phyloP scores from a whole-genome alignment of 2,113 vertebrate genomes.

The Rattus rattus region DNA sequence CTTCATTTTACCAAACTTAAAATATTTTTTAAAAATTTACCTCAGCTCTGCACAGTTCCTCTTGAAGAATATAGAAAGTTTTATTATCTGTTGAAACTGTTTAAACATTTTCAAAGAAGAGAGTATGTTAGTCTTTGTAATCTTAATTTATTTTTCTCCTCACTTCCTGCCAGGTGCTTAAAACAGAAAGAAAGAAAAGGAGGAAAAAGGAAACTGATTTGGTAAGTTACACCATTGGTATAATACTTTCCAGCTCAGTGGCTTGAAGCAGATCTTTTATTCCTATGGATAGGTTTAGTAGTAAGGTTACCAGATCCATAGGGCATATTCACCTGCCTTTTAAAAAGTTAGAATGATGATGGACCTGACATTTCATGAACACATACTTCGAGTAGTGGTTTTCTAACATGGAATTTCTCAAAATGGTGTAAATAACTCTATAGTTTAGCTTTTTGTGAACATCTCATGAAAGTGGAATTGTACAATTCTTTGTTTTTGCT shows the following conservation, averaged over 20 bases:
- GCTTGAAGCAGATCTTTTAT: constrained; percentile 10
- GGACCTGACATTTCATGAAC: neutral
- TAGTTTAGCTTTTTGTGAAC: neutral
- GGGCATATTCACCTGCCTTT: neutral
- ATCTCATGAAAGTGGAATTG: neutral
- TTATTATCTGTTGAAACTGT: constrained; percentile 24
- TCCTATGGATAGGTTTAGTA: constrained; percentile 50
- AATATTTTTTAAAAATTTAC: constrained; percentile 25
- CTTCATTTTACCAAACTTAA: neutral
- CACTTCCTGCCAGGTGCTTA: constrained; percentile 85
- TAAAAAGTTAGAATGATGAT: constrained; percentile 40
- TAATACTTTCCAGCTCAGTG: neutral
- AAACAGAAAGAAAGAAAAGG: constrained; percentile 96
- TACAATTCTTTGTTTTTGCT: neutral
- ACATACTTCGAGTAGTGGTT: neutral
- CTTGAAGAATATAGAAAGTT: constrained; percentile 40
- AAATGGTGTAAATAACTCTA: neutral
- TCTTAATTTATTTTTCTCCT: constrained; percentile 61
- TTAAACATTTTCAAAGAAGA: constrained; percentile 61
- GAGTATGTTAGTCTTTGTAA: constrained; percentile 42
- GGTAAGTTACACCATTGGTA: constrained; percentile 88
- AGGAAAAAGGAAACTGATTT: constrained; percentile 97
- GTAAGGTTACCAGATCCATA: neutral
- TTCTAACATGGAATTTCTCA: constrained; percentile 51
- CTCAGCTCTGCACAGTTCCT: neutral